Base-by-base conservation (phyloP, 1,140 invertebrate species). In the Hestina assimilis region DNA sequence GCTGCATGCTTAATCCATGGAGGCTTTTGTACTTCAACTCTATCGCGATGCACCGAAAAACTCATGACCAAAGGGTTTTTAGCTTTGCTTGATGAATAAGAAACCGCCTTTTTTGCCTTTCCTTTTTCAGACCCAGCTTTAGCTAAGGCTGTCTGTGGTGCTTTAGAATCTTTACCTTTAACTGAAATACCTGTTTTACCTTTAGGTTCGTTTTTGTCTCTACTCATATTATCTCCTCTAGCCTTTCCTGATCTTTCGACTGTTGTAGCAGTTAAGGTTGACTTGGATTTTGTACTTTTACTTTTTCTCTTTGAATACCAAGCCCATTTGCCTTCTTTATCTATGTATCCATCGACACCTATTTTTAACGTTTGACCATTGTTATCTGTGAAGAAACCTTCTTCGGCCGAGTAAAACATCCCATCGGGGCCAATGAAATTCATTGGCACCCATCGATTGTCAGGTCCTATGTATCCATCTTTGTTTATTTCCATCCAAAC, bases 401-500 rank as follows among this genome's bases (percentile, higher is more conserved):
- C 84, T 54, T 86, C 81, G 11, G 84, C 68, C 0, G 78, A 77
- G 68, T 87, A 86, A 56, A 62, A 67, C 74, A 80, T 77, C 12
- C 81, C 84, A 63, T 86, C 84, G 9, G 81, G 84, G n/a, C 84
- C 84, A 28, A 47, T 72, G 52, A 87, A 87, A 26, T 77, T 86
- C 70, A 77, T 76, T n/a, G 84, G 84, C 9, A 83, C 71, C 84
- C 84, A 87, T 12, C 83, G 67, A 45, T 75, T 73, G 69, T 87
- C 84, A 2, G 75, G 74, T 11, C 79, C 83, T 43, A 87, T 79
- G 17, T 83, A 87, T 5, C 84, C 84, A 29, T 87, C 84, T 69
- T 79, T 86, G 62, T 80, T 86, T 19, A 87, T 84, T 59, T 87
- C 83, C 48, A 79, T 29, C 84, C 84, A 87, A 17, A 68, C 31